A percentile compares a stretch with the other conserved stretches of the same genome.
phyloP scores from a whole-genome alignment of 2,888 invertebrate genomes.

The Tenthredo livida region DNA sequence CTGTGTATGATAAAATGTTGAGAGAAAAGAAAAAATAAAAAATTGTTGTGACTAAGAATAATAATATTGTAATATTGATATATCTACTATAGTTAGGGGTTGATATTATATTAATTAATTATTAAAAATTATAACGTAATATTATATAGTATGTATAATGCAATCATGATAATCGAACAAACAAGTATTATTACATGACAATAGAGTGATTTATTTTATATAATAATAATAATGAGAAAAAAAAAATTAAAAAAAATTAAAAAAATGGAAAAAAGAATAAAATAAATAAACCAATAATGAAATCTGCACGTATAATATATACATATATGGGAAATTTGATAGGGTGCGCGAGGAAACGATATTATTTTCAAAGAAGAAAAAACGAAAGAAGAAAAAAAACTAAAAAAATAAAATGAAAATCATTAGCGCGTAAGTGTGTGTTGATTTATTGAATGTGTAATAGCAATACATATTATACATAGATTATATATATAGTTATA shows the following conservation, averaged over 20 bases:
- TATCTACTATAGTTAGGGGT: background rate
- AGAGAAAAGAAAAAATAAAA: background rate
- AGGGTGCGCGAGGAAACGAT: background rate
- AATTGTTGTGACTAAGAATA: conserved; percentile 9
- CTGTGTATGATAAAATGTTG: background rate
- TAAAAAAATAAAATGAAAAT: background rate
- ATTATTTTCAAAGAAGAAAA: background rate
- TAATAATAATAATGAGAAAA: conserved; percentile 5
- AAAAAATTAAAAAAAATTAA: background rate
- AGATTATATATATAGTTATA: background rate
- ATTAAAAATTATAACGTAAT: background rate
- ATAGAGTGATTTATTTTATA: conserved; percentile 48
- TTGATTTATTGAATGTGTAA: conserved; percentile 30
- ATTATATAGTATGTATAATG: background rate
- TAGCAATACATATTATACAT: conserved; percentile 16
- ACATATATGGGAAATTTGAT: background rate
- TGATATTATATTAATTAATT: background rate
- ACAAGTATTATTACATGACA: conserved; percentile 41
- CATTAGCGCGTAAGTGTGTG: conserved; percentile 1
- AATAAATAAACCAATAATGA: background rate
- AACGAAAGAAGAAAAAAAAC: background rate
- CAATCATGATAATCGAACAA: conserved; percentile 28
- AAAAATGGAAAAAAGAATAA: background rate
- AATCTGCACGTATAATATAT: background rate
- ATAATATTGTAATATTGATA: conserved; percentile 11